Evolutionary conservation across 2,888 invertebrate genomes (phyloP), one percentile per base, ranked within the genome.

Genomic region (Helobdella robusta): DNA sequence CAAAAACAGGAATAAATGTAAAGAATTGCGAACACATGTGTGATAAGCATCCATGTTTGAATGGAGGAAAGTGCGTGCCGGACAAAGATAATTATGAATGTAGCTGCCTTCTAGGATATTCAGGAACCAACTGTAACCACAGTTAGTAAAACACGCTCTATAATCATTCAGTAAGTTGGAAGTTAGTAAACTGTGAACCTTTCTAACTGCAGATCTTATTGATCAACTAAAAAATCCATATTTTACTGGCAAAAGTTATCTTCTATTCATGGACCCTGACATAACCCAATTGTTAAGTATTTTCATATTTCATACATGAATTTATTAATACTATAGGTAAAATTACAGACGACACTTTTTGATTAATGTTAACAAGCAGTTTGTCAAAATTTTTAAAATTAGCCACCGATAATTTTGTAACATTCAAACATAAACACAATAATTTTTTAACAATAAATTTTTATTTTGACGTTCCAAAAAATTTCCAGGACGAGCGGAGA

Each of bases 1-100:
- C 92, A 0, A 82, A 91, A 60, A 87, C 88, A 0, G 91, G 93
- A 11, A 87, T 89, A 54, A 93, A 94, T 77, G 88, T 94, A 0
- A 91, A 89, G 76, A 91, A 91, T 79, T 94, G 94, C 72, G 74
- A 77, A 36, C 81, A 82, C 71, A 77, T 79, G 0, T 82, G 82
- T 72, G 75, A 74, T 23, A 76, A 75, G n/a, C 71, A 74, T 44
- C 81, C 81, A 2, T 82, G 82, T 71, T 74, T 78, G 68, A 79
- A 81, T 67, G 75, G 75, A 11, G 82, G 82, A 1, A 73, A 75
- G 36, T 82, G 82, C 73, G 73, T 75, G 46, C 81, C 82, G 2
- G 71, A 73, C 30, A 74, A 74, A 48, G 78, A 78, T 60, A 71
- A 73, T 25, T 82, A 79, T 72, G 73, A 74, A 1, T 82, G 82